Evolutionary conservation across 2,888 invertebrate species (phyloP), one percentile per base, ranked within the genome.

Genomic region (Muschampia plurimacula): DNA sequence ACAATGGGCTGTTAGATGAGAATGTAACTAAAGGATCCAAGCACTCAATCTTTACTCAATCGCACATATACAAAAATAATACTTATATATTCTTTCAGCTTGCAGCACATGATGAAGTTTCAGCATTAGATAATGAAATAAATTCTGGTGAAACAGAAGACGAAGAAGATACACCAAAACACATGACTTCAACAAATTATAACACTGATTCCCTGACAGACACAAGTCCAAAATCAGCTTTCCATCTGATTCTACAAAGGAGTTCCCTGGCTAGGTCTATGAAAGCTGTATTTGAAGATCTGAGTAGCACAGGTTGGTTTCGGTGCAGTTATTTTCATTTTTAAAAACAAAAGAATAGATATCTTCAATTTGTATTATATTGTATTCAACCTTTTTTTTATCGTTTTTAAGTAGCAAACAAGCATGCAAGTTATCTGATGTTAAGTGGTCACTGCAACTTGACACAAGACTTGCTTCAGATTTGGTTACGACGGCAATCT

Each of bases 231-330:
- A 92, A 92, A 80, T 96, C 96, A 0, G 97, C 98, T 0, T 98
- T 97, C 83, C 96, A 97, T 82, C 93, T 96, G 13, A 98, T 98
- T 81, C 91, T 98, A 59, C 96, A 97, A 81, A 96, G 96, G 76
- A 98, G 98, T 84, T 96, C 96, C 5, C 91, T 99, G 65, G 99
- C 99, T 0, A 95, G 96, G 80, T 97, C 98, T 77, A 95, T 99
- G 80, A 98, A 97, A 85, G 95, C 96, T 74, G 96, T 97, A 15
- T 98, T 97, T 88, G 97, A 97, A 81, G 97, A 97, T 85, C 94
- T 97, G 1, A 96, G 96, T 82, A 95, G 95, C 79, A 95, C 96
- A 76, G 96, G 96, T 95, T 79, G 77, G 80, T 74, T n/a, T 41
- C 2, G 41, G 15, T 46, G 15, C 36, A 6, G 36, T 4, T 36